Conservation (phyloP, 2,888 invertebrate species). For the Pandemis cinnamomeana region DNA sequence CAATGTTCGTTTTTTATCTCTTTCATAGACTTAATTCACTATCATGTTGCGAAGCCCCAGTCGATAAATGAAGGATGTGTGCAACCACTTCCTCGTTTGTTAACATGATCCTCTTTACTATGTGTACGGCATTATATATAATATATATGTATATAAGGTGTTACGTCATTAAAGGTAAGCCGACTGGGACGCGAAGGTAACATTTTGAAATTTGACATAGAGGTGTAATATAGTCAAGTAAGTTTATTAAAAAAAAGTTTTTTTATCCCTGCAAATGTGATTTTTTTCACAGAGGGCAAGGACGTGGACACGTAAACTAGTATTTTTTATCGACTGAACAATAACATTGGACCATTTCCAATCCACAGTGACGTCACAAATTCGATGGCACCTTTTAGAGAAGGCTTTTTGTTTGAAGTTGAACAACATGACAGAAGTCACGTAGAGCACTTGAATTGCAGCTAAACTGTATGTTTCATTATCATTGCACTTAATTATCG, state of each 20-base stretch:
- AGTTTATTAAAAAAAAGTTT: no score
- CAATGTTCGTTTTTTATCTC: background rate
- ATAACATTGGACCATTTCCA: background rate
- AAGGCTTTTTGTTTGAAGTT: background rate
- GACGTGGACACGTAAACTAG: no score
- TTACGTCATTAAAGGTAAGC: no score
- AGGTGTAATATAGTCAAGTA: no score
- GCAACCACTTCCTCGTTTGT: constrained; percentile 28
- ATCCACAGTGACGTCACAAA: background rate
- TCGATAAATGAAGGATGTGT: constrained; percentile 34
- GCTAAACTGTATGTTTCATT: background rate
- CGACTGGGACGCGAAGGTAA: no score
- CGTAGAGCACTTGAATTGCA: background rate
- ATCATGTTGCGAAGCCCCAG: constrained; percentile 23
- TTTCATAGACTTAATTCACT: constrained; percentile 5
- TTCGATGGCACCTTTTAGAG: background rate
- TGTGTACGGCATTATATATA: background rate
- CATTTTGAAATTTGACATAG: no score
- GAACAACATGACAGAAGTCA: background rate
- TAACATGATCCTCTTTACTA: constrained; percentile 6
- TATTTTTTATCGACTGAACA: no score
- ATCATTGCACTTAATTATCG: background rate
- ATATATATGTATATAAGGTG: no score
- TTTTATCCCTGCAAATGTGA: no score
- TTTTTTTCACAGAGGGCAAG: no score